These are phyloP conservation scores for Leptonema lineaticorne DNA, from an alignment of 1,140 invertebrate genomes.

Conservation along the genomic window DNA sequence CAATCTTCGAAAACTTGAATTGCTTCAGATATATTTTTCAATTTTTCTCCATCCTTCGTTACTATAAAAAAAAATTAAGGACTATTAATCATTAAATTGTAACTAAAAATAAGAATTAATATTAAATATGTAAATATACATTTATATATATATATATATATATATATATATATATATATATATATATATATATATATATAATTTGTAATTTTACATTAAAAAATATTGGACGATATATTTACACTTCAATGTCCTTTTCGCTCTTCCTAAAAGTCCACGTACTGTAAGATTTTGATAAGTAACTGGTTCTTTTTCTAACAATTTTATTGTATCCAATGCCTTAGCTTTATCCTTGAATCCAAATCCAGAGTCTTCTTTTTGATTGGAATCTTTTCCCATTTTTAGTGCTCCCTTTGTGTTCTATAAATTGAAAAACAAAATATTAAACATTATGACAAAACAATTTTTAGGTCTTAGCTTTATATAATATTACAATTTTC, in stretches of 20 bases:
- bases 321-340: conserved; percentile 62
- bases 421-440: background rate
- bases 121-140: too few species aligned
- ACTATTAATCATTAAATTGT: background rate
- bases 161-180: too few species aligned
- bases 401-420: background rate
- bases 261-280: conserved; percentile 62
- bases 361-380: conserved; percentile 60
- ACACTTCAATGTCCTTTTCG: conserved; percentile 65
- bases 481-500: too few species aligned
- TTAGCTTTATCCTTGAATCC: conserved; percentile 72
- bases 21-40: conserved; percentile 68
- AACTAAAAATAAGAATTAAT: too few species aligned
- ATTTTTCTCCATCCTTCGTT: conserved; percentile 68
- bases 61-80: conserved; percentile 51
- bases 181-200: too few species aligned
- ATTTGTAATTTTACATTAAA: too few species aligned
- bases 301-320: conserved; percentile 61
- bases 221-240: too few species aligned
- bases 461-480: background rate
- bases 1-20: conserved; percentile 66
- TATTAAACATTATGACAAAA: background rate
- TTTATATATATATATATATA: too few species aligned
- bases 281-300: conserved; percentile 66
- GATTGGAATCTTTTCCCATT: conserved; percentile 53